These are phyloP conservation scores for Tipula confusa DNA, from an alignment of 2,888 invertebrate species.

Conservation along the genomic window DNA sequence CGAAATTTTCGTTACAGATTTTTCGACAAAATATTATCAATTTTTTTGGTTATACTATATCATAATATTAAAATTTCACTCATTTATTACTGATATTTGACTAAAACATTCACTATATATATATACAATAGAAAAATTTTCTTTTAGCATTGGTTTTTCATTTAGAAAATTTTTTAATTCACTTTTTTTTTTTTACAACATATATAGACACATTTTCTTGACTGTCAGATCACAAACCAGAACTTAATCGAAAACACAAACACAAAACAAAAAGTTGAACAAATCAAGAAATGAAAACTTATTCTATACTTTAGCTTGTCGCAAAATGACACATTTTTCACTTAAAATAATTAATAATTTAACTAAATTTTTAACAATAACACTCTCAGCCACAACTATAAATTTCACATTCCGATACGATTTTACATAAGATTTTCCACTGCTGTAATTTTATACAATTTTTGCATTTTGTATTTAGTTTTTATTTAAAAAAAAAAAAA, in stretches of 20 bases:
- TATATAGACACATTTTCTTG: not conserved
- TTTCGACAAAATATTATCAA: slow-evolving; percentile 3
- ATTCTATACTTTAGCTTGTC: not conserved
- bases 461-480: not conserved
- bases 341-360: not conserved
- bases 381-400: not conserved
- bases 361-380: not conserved
- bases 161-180: not conserved
- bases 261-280: not conserved
- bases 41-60: not conserved
- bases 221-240: not conserved
- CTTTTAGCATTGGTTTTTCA: not conserved
- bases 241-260: not conserved
- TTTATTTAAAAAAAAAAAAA: not conserved
- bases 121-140: not conserved
- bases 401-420: not conserved
- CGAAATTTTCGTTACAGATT: slow-evolving; percentile 25
- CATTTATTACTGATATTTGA: not conserved
- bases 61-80: slow-evolving; percentile 25
- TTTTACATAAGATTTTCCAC: not conserved
- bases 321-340: not conserved
- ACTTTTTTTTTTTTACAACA: slow-evolving; percentile 3
- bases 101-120: slow-evolving; percentile 1
- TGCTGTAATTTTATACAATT: not conserved
- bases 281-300: too few species aligned